Evolutionary conservation across 2,113 vertebrate species (phyloP).

Genomic region (Cyphomyrus plagiostoma): DNA sequence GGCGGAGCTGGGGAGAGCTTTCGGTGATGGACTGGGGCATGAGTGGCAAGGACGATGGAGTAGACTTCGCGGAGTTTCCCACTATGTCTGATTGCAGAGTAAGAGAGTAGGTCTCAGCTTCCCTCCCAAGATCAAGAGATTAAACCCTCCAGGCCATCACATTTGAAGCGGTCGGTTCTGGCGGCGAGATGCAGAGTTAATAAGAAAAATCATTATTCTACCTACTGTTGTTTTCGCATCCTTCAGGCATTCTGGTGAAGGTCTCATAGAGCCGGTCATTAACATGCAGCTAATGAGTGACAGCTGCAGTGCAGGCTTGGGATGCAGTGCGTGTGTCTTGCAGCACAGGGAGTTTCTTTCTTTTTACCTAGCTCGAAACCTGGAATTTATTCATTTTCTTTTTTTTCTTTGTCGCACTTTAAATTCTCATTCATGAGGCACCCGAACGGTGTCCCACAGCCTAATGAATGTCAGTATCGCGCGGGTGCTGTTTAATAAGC

Average conservation of each 20-base stretch:
- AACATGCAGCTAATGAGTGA: background rate
- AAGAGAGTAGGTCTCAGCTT: background rate
- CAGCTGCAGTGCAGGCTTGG: background rate
- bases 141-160: background rate
- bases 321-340: background rate
- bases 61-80: background rate
- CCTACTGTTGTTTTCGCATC: background rate
- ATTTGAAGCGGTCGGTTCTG: background rate
- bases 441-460: background rate
- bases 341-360: background rate
- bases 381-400: background rate
- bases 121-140: constrained; percentile 14
- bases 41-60: constrained; percentile 1
- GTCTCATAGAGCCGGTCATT: background rate
- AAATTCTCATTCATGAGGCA: background rate
- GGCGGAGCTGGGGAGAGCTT: background rate
- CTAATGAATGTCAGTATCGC: background rate
- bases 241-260: background rate
- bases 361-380: background rate
- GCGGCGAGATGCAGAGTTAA: background rate
- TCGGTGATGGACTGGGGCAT: background rate
- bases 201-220: constrained; percentile 20
- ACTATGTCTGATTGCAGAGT: constrained; percentile 8
- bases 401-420: background rate
- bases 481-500: constrained; percentile 13